Evolutionary conservation across 2,888 invertebrate species (phyloP).

Genomic region (Gasteruption jaculator): DNA sequence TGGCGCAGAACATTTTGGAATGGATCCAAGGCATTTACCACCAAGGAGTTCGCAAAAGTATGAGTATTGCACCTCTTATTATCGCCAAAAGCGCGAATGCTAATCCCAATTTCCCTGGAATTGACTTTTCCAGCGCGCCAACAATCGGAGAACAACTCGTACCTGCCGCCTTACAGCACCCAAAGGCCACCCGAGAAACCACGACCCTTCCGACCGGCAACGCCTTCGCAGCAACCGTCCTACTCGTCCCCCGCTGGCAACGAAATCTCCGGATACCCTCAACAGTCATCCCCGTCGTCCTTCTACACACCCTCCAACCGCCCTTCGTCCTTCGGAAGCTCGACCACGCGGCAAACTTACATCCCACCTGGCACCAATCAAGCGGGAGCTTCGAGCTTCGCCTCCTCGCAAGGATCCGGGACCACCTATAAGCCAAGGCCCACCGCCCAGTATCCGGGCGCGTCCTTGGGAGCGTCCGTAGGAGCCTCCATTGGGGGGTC

Average conservation of each 20-base stretch:
- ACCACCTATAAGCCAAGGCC: constrained; percentile 11
- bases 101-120: not conserved
- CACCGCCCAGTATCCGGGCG: constrained; percentile 19
- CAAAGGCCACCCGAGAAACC: constrained; percentile 60
- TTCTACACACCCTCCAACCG: constrained; percentile 32
- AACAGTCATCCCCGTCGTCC: constrained; percentile 39
- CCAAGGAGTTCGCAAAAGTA: constrained; percentile 58
- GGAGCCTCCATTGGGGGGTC: not conserved
- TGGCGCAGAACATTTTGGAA: constrained; percentile 70
- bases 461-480: constrained; percentile 15
- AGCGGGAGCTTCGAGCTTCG: no score
- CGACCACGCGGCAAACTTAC: constrained; percentile 26
- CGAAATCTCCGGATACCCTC: constrained; percentile 35
- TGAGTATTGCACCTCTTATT: constrained; percentile 26
- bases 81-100: constrained; percentile 6
- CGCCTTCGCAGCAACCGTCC: constrained; percentile 41
- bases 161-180: constrained; percentile 60
- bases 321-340: constrained; percentile 31
- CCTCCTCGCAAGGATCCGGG: constrained; percentile 20
- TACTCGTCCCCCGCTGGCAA: constrained; percentile 39
- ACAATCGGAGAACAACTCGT: constrained; percentile 44
- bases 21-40: constrained; percentile 72
- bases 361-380: no score
- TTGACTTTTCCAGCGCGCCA: constrained; percentile 60
- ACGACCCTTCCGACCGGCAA: constrained; percentile 63